Percentiles rank a stretch among this genome's conserved stretches.
Conservation (phyloP, 1,140 invertebrate genomes). For the Cotesia chilonis region DNA sequence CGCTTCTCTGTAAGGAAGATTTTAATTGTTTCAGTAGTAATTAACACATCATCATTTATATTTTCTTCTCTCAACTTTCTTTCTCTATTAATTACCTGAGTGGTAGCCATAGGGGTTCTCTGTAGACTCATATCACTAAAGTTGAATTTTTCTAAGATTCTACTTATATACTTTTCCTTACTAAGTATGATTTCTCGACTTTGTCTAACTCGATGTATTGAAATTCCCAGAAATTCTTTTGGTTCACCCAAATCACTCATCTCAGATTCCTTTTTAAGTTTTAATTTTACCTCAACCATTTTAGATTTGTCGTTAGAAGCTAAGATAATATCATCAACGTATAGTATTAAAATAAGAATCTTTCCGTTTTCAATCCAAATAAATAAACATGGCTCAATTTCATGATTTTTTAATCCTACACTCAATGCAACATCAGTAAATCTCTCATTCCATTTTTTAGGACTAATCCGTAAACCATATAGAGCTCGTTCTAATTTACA, state of each 20-base stretch:
- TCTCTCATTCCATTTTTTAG: slow-evolving; percentile 12
- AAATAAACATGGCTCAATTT: slow-evolving; percentile 51
- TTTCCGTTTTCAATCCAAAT: slow-evolving; percentile 42
- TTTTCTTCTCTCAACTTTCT: too few species aligned
- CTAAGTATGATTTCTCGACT: slow-evolving; percentile 24
- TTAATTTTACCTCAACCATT: slow-evolving; percentile 14
- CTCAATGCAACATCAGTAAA: slow-evolving; percentile 38
- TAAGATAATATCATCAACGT: slow-evolving; percentile 33
- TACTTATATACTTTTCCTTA: slow-evolving; percentile 28
- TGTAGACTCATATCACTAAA: too few species aligned
- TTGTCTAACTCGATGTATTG: slow-evolving; percentile 28
- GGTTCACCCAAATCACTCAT: slow-evolving; percentile 21
- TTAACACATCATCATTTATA: too few species aligned
- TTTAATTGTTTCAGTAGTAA: too few species aligned
- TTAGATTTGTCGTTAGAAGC: slow-evolving; percentile 26
- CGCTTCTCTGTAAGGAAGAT: too few species aligned
- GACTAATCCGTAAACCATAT: slow-evolving; percentile 38
- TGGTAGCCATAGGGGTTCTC: too few species aligned
- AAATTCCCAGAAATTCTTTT: slow-evolving; percentile 31
- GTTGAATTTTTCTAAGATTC: too few species aligned
- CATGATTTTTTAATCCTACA: slow-evolving; percentile 37
- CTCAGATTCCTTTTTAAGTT: slow-evolving; percentile 31
- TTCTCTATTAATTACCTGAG: too few species aligned
- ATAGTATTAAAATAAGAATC: slow-evolving; percentile 27
- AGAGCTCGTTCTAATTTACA: slow-evolving; percentile 48